These are phyloP conservation scores for Odocoileus virginianus DNA, from an alignment of 2,113 vertebrate species.

Conservation along the genomic window DNA sequence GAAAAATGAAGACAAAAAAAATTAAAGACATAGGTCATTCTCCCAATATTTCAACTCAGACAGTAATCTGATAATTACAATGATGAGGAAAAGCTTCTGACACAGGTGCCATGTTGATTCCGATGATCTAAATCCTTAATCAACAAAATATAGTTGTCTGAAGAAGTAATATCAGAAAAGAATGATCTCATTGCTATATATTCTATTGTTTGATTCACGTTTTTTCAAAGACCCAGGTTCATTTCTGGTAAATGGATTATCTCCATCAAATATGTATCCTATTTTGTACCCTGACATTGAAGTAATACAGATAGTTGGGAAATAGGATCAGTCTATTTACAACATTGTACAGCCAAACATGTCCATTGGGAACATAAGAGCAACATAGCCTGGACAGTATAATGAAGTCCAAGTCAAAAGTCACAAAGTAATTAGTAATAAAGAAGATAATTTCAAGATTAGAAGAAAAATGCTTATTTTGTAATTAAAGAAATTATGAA, in stretches of 20 bases:
- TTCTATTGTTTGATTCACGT: background rate
- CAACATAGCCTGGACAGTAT: background rate
- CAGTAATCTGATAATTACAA: background rate
- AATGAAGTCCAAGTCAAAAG: conserved; percentile 24
- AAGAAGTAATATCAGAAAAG: conserved; percentile 15
- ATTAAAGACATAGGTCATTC: background rate
- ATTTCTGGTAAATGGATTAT: background rate
- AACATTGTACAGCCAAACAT: background rate
- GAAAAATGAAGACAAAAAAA: background rate
- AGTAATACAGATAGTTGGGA: conserved; percentile 23
- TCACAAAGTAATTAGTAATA: background rate
- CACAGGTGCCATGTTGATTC: background rate
- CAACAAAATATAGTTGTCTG: background rate
- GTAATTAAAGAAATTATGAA: background rate
- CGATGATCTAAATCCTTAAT: conserved; percentile 25
- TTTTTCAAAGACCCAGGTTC: background rate
- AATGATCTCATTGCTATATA: background rate
- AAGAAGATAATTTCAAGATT: background rate
- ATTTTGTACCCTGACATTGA: conserved; percentile 18
- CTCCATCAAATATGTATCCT: conserved; percentile 7
- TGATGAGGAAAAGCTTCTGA: background rate
- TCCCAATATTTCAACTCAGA: background rate
- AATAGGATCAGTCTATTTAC: background rate
- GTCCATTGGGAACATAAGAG: background rate
- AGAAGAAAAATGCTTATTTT: background rate